A percentile compares a stretch with the other conserved stretches of the same genome.
Conservation (phyloP, 1,140 invertebrate species). For the Cheumatopsyche charites region DNA sequence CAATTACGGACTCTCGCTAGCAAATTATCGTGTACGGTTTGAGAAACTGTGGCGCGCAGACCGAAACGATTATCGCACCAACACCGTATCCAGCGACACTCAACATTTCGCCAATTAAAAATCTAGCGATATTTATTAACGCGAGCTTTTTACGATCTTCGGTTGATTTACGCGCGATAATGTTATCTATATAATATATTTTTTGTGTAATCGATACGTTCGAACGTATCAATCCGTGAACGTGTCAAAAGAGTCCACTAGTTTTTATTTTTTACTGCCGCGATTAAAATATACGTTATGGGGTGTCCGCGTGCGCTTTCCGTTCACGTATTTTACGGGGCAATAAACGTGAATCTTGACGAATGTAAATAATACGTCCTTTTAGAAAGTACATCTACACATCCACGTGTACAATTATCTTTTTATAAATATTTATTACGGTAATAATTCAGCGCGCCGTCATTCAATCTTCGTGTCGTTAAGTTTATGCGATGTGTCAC, state of each 20-base stretch:
- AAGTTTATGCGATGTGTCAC: constrained; percentile 4
- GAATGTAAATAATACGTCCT: constrained; percentile 30
- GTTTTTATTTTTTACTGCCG: background rate
- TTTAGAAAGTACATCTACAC: background rate
- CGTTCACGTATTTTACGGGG: background rate
- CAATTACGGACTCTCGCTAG: constrained; percentile 39
- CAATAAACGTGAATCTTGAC: constrained; percentile 28
- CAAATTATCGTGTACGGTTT: constrained; percentile 38
- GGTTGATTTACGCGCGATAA: background rate
- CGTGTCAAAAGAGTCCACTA: too few species aligned
- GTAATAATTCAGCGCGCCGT: constrained; percentile 27
- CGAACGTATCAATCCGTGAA: too few species aligned
- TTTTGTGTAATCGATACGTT: too few species aligned
- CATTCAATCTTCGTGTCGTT: constrained; percentile 30
- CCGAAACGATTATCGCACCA: background rate
- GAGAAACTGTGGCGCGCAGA: constrained; percentile 10
- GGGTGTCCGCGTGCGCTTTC: constrained; percentile 4
- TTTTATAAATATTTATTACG: constrained; percentile 31
- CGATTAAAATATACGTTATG: background rate
- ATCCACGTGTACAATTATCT: constrained; percentile 15
- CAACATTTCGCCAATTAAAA: constrained; percentile 1
- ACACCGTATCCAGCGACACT: background rate
- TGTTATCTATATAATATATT: too few species aligned
- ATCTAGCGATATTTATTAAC: background rate
- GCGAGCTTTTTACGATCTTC: background rate